Evolutionary conservation across 92 coral and sea anemone genomes (phyloP), one percentile per base, ranked within the genome.

Genomic region (Palythoa grandis): DNA sequence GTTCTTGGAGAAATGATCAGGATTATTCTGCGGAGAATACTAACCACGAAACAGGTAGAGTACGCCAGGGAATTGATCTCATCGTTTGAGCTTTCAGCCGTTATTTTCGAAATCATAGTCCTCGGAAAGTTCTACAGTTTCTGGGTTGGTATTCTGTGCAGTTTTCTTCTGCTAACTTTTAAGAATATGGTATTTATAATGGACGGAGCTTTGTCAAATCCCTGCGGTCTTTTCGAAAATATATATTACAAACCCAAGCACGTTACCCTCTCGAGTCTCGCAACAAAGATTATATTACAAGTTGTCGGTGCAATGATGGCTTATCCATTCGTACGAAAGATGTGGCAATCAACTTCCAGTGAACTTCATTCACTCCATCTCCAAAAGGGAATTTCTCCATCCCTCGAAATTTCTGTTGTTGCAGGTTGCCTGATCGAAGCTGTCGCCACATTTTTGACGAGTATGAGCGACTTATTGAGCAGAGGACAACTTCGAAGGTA

Each of bases 51-150:
- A 16, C 77, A 85, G 67, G 83, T 85, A 76, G 50, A 83, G 10
- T 91, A 89, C 82, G 93, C 92, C 5, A 87, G 89, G 15, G 98
- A 96, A 84, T 65, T 92, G 67, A 90, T 96, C 57, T 94, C 98
- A 39, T 82, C 98, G 4, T 95, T 89, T 76, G 94, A 95, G 82
- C 89, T 90, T 60, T 95, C 98, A 5, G 95, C 95, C 19, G 91
- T 93, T 76, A 85, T 94, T 40, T 95, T 94, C 91, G 98, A 95
- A 79, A 77, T 95, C 50, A 86, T 90, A 14, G 98, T 95, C 10
- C 86, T 95, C 58, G 98, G 98, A 50, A 95, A 88, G 70, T 92
- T 88, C 93, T 94, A 94, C 85, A 95, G 85, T 80, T 68, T 70
- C 16, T 75, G 87, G 78, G 82, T 92, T 52, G 95, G 92, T 19